A percentile compares a stretch with the other conserved stretches of the same genome.
These are phyloP conservation scores for Agelaius phoeniceus DNA, from an alignment of 2,113 vertebrate species.

Conservation along the genomic window DNA sequence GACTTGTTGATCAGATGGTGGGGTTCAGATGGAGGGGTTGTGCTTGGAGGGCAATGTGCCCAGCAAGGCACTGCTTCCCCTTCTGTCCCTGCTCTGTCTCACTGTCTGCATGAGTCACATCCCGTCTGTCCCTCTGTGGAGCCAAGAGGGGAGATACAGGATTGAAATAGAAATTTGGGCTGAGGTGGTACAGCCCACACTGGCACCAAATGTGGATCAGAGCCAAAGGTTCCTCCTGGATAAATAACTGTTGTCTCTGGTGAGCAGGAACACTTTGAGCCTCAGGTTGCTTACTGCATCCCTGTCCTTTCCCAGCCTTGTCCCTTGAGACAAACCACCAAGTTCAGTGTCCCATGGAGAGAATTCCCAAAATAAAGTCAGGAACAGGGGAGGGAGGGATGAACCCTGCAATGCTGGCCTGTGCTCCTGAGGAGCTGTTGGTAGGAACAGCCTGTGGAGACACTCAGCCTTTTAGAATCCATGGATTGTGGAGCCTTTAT, in stretches of 20 bases:
- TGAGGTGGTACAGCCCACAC: fast-evolving
- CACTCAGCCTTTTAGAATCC: background rate
- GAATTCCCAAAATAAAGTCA: background rate
- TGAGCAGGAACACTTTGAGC: background rate
- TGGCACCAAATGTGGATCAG: background rate
- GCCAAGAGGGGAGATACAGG: background rate
- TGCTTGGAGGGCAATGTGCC: background rate
- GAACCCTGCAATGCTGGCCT: fast-evolving
- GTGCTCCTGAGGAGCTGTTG: background rate
- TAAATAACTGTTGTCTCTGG: background rate
- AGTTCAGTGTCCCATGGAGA: background rate
- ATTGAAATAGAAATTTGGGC: background rate
- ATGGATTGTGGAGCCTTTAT: background rate
- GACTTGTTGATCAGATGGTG: background rate
- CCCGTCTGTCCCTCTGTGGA: background rate
- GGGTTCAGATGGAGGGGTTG: background rate
- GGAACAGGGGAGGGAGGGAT: background rate
- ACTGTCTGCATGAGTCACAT: background rate
- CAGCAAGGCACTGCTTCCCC: background rate
- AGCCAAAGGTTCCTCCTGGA: background rate
- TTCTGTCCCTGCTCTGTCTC: background rate
- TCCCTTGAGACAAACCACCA: background rate
- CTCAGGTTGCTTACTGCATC: background rate
- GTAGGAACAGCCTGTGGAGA: background rate
- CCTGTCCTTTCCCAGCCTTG: background rate